These are phyloP conservation scores for Carabus problematicus DNA, from an alignment of 2,888 invertebrate species.

Conservation along the genomic window DNA sequence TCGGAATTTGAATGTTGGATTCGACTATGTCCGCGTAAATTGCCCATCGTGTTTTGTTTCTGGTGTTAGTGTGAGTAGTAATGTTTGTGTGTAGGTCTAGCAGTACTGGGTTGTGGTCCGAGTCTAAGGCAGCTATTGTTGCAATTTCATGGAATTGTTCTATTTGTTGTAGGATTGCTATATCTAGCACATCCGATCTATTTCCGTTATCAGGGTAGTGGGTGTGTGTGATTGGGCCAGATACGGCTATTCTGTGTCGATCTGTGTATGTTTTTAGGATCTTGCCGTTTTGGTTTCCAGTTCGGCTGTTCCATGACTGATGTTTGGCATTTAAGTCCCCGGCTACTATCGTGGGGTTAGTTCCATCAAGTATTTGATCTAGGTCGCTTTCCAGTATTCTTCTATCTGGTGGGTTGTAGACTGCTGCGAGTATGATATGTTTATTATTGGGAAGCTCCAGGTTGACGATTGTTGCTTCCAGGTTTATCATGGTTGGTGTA, in stretches of 20 bases:
- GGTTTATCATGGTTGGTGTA: not conserved
- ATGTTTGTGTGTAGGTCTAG: not conserved
- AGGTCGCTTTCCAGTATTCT: not conserved
- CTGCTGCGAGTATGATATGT: not conserved
- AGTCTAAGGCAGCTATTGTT: not conserved
- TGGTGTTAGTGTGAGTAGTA: not conserved
- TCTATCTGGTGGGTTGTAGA: not conserved
- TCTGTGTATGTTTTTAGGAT: not conserved
- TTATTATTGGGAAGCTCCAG: no score
- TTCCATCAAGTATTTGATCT: not conserved
- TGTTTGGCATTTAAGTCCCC: not conserved
- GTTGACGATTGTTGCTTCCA: conserved; percentile 26
- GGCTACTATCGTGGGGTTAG: not conserved
- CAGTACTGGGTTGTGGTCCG: not conserved
- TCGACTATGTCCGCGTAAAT: not conserved
- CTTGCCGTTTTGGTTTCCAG: not conserved
- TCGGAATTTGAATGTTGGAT: not conserved
- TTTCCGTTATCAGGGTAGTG: not conserved
- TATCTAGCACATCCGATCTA: not conserved
- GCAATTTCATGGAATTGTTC: not conserved
- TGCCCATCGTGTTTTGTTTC: not conserved
- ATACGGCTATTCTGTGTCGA: not conserved
- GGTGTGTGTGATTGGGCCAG: not conserved
- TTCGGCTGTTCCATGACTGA: not conserved
- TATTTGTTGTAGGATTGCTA: not conserved